A percentile compares a stretch with the other conserved stretches of the same genome.
phyloP scores from a whole-genome alignment of 92 coral and sea anemone species.

The Micromussa lordhowensis region DNA sequence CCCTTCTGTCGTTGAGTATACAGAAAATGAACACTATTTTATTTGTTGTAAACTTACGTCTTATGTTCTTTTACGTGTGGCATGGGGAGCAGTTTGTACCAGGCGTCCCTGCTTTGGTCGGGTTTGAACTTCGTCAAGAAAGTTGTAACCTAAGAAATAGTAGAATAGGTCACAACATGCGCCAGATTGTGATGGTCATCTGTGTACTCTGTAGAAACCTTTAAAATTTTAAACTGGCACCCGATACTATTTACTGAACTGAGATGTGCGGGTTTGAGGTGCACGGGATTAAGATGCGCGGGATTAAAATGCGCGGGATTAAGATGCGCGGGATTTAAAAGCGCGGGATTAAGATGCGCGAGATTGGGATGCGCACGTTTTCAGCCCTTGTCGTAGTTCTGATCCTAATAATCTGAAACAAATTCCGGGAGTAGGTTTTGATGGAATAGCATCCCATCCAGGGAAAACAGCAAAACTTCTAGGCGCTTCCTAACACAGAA shows the following conservation, averaged over 20 bases:
- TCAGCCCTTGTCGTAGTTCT: background rate
- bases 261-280: too few relatives aligned
- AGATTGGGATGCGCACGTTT: too few relatives aligned
- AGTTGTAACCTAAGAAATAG: slow-evolving; percentile 56
- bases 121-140: slow-evolving; percentile 64
- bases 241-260: too few relatives aligned
- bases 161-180: background rate
- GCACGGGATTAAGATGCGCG: too few relatives aligned
- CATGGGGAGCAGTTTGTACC: slow-evolving; percentile 78
- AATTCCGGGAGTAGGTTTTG: background rate
- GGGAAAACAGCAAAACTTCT: background rate
- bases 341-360: too few relatives aligned
- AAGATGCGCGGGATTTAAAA: too few relatives aligned
- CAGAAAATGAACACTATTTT: background rate
- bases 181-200: background rate
- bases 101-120: slow-evolving; percentile 65
- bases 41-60: slow-evolving; percentile 34
- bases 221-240: too few relatives aligned
- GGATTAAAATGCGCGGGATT: too few relatives aligned
- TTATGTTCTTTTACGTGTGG: slow-evolving; percentile 59
- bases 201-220: too few relatives aligned
- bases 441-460: background rate
- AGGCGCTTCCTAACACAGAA: background rate
- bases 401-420: background rate
- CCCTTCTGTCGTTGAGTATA: too few relatives aligned